Conservation (phyloP, 2,113 vertebrate species). For the Python bivittatus region DNA sequence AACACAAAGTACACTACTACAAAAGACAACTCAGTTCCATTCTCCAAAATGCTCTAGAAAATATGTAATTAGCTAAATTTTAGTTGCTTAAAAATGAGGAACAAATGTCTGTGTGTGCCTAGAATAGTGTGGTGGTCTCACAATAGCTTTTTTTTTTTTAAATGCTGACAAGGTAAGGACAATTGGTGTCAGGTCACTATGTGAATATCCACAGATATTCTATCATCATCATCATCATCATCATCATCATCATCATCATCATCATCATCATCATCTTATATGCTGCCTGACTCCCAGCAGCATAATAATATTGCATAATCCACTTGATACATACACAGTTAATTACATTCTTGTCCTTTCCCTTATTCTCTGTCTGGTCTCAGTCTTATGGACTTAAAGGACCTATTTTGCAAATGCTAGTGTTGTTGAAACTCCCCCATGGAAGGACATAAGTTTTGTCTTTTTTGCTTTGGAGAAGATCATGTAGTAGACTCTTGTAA, state of each 20-base stretch:
- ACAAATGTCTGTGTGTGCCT: background rate
- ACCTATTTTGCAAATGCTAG: background rate
- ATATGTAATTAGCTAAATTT: background rate
- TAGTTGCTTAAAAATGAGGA: background rate
- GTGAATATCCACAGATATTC: background rate
- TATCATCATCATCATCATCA: background rate
- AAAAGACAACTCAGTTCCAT: background rate
- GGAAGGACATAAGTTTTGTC: background rate
- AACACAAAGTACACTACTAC: background rate
- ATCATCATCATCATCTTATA: no score
- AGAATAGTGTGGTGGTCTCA: background rate
- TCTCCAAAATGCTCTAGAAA: background rate
- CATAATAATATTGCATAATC: background rate
- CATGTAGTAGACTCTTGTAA: background rate
- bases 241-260: background rate
- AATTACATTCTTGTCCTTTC: background rate
- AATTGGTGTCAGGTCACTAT: background rate
- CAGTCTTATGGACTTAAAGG: background rate
- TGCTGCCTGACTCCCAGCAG: background rate
- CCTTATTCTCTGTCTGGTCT: background rate
- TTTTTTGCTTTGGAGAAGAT: background rate
- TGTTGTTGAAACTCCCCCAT: background rate
- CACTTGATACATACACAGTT: background rate
- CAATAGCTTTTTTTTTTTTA: no score
- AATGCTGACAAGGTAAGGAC: background rate